Conservation (phyloP, 2,888 invertebrate genomes). For the Mechanitis messenoides region DNA sequence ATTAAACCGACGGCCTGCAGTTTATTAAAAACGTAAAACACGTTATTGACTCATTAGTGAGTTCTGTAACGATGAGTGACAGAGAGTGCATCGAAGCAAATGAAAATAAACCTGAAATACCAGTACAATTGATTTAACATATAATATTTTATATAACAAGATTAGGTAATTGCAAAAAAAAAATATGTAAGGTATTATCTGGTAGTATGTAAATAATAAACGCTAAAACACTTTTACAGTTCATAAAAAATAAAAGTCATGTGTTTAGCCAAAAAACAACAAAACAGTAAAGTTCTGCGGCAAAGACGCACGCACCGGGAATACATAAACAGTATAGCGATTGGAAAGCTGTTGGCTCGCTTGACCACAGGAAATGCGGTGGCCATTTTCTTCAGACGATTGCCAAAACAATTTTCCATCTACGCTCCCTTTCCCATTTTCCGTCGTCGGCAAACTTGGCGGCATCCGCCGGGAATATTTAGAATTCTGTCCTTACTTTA, state of each 20-base stretch:
- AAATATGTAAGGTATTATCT: not conserved
- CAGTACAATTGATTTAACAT: not conserved
- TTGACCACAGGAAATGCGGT: conserved; percentile 74
- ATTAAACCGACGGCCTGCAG: conserved; percentile 34
- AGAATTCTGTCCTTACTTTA: conserved; percentile 50
- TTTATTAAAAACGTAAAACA: conserved; percentile 38
- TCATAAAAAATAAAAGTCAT: conserved; percentile 14
- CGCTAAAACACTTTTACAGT: conserved; percentile 1
- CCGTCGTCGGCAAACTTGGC: conserved; percentile 62
- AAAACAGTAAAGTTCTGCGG: conserved; percentile 14
- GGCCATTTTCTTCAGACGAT: conserved; percentile 61
- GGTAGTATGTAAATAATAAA: conserved; percentile 1
- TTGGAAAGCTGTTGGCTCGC: conserved; percentile 66
- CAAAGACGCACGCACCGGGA: conserved; percentile 44
- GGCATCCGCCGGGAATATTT: conserved; percentile 54
- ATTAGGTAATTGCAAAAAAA: too few relatives aligned
- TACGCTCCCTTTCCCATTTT: conserved; percentile 65
- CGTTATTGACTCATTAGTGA: conserved; percentile 27
- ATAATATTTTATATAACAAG: too few relatives aligned
- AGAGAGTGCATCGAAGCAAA: conserved; percentile 24
- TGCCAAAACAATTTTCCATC: conserved; percentile 68
- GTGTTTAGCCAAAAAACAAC: conserved; percentile 17
- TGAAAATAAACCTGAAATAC: not conserved
- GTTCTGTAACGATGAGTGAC: conserved; percentile 24
- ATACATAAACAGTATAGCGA: conserved; percentile 50